phyloP scores from a whole-genome alignment of 1,140 invertebrate species.

The Neuroterus valhalla region DNA sequence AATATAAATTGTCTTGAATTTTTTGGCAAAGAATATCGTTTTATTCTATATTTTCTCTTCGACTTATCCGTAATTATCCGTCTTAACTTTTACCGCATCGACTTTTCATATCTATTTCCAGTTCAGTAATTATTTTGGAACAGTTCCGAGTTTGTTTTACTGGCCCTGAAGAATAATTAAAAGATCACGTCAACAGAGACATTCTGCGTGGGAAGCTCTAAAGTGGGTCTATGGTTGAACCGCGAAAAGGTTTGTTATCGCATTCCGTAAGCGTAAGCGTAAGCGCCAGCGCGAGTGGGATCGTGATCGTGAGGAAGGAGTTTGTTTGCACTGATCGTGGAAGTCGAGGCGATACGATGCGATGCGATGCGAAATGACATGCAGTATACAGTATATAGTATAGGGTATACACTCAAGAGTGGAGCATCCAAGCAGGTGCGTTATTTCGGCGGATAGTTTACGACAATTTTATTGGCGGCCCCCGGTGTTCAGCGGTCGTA shows the following conservation, averaged over 20 bases:
- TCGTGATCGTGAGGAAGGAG: neutral
- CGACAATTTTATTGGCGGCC: slow-evolving; percentile 66
- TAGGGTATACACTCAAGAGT: neutral
- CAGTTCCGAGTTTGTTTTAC: no score
- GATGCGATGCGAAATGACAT: no score
- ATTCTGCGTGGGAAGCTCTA: neutral
- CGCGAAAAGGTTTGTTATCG: slow-evolving; percentile 30
- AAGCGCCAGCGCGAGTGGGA: no score
- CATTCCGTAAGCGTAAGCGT: neutral
- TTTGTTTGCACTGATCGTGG: slow-evolving; percentile 13
- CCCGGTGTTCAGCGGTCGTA: slow-evolving; percentile 61
- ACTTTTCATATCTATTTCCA: no score
- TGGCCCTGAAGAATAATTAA: no score
- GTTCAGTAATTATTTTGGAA: no score
- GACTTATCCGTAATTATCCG: no score
- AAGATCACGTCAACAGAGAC: neutral
- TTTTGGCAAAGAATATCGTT: no score
- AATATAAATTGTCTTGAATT: no score
- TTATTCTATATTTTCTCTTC: no score
- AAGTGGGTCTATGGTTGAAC: neutral
- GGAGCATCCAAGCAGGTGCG: slow-evolving; percentile 60
- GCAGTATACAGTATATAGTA: no score
- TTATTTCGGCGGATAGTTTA: slow-evolving; percentile 63
- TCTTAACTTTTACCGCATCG: no score
- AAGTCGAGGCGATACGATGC: neutral